Conservation (phyloP, 2,888 invertebrate genomes). For the Pecten maximus region DNA sequence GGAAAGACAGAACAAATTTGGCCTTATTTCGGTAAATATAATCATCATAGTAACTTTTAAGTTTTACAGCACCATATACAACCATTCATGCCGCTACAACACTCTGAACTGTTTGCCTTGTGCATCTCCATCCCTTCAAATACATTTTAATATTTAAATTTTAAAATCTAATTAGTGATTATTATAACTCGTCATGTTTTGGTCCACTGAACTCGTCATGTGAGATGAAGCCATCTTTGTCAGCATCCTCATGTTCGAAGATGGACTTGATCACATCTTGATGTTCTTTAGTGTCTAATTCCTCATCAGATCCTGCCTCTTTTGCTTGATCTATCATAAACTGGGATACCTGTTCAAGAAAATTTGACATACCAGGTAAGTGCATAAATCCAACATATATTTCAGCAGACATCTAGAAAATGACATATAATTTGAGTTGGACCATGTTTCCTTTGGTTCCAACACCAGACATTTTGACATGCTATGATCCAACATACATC, state of each 20-base stretch:
- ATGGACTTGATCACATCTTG: slow-evolving; percentile 97
- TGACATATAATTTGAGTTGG: no score
- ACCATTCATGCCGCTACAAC: not conserved
- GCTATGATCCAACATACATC: no score
- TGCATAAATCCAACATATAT: not conserved
- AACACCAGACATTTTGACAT: no score
- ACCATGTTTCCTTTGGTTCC: no score
- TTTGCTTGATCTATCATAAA: slow-evolving; percentile 94
- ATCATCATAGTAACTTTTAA: no score
- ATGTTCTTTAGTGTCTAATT: slow-evolving; percentile 91
- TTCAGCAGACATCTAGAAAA: not conserved
- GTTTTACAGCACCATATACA: not conserved
- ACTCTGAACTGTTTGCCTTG: not conserved
- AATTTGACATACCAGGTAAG: no score
- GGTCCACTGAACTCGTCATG: slow-evolving; percentile 98
- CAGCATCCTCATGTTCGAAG: slow-evolving; percentile 98
- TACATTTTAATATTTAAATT: not conserved
- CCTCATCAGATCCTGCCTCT: slow-evolving; percentile 88
- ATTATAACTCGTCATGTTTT: slow-evolving; percentile 97
- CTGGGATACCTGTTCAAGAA: slow-evolving; percentile 89
- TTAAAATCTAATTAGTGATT: not conserved
- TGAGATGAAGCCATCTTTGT: slow-evolving; percentile 97
- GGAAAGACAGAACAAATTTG: no score
- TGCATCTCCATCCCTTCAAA: not conserved
- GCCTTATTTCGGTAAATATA: no score